Base-by-base conservation (phyloP, 2,888 invertebrate species). In the Tetheella fluctuosa region DNA sequence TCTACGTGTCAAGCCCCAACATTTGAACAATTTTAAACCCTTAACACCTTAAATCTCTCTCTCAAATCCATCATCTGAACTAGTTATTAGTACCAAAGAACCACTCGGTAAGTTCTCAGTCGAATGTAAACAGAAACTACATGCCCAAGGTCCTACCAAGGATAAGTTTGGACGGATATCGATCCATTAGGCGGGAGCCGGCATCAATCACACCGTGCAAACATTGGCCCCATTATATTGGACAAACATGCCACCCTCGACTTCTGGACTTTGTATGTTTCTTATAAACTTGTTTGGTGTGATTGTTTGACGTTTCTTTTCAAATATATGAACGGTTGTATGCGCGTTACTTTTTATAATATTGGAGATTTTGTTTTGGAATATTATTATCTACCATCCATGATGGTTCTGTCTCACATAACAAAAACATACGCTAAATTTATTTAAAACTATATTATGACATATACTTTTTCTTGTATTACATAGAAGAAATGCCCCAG, bases 121-220 rank as follows among this genome's bases (percentile, higher is more conserved):
- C 61, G 53, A 68, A 63, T 64, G 67, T 64, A 73, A 70, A 77
- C 70, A 70, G 65, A 67, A 71, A 73, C 71, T 74, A 57, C 58
- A 70, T 60, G 64, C 64, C 62, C 48, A 65, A 69, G 69, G 71
- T 58, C 65, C 59, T 59, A 53, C 64, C 62, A 55, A 55, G 53
- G 61, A 64, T 54, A 61, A 48, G 48, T 66, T 64, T 42, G 80
- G 77, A 79, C 54, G 80, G 77, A 79, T 84, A 89, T 87, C 85
- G 90, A 89, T 88, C 87, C 83, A 83, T 86, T 87, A 84, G 74
- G 70, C 67, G 67, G 74, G 69, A 69, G 80, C 74, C 78, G 76
- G 80, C 88, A 89, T 89, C 90, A 89, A 89, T 89, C 89, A 89
- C 84, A 70, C 63, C 70, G 69, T 42, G 80, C 89, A 89, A 89